Evolutionary conservation across 2,113 vertebrate genomes (phyloP).

Genomic region (Vireo altiloquus): DNA sequence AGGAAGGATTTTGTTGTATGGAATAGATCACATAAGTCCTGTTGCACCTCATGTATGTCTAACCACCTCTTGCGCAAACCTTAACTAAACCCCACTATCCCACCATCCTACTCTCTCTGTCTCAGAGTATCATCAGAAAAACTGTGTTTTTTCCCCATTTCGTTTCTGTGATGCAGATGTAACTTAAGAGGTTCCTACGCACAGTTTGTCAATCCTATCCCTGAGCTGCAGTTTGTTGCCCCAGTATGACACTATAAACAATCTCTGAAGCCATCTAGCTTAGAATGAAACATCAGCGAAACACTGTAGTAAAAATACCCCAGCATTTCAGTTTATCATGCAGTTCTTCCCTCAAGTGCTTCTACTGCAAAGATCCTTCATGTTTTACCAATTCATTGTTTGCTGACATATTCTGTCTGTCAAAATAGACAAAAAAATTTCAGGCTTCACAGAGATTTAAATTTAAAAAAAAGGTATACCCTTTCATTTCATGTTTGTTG

Average conservation of each 20-base stretch:
- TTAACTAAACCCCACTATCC: neutral
- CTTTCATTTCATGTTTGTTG: neutral
- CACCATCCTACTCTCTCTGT: neutral
- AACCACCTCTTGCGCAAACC: neutral
- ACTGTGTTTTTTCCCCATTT: neutral
- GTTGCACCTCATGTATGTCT: neutral
- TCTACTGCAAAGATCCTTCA: neutral
- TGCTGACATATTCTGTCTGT: neutral
- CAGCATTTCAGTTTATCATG: neutral
- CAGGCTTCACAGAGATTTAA: fast-evolving
- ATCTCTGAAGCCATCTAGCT: neutral
- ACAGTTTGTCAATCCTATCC: neutral
- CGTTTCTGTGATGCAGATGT: neutral
- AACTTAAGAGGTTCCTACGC: neutral
- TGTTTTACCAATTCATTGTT: neutral
- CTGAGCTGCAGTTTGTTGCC: neutral
- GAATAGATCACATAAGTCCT: neutral
- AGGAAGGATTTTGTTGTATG: neutral
- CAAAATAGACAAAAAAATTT: neutral
- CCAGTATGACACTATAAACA: neutral
- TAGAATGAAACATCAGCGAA: neutral
- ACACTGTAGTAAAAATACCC: neutral
- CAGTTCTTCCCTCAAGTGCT: neutral
- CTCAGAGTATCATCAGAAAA: neutral
- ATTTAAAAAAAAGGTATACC: neutral